Percentiles rank a stretch among this genome's conserved stretches.
phyloP scores from a whole-genome alignment of 1,140 invertebrate genomes.

The Drosophila takahashii region DNA sequence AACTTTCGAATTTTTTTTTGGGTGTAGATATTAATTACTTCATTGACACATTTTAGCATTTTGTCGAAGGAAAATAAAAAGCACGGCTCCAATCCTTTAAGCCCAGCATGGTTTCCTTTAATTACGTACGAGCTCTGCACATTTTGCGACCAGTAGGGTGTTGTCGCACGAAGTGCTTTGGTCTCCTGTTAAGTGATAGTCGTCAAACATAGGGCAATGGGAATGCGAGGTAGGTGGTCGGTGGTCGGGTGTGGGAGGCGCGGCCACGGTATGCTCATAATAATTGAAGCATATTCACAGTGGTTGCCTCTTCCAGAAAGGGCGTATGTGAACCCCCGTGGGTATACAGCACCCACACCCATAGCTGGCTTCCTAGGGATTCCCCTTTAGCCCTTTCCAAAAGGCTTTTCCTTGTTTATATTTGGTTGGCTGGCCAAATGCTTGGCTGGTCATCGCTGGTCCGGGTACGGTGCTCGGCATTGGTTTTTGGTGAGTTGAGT shows the following conservation, averaged over 20 bases:
- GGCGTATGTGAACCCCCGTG: constrained; percentile 39
- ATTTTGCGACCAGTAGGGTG: constrained; percentile 19
- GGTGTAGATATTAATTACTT: neutral
- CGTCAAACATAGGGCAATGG: constrained; percentile 21
- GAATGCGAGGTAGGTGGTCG: neutral
- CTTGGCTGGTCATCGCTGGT: constrained; percentile 48
- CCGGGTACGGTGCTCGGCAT: constrained; percentile 1
- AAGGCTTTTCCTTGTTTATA: constrained; percentile 64
- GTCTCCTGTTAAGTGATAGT: constrained; percentile 53
- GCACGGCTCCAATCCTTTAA: constrained; percentile 1
- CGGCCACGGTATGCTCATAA: constrained; percentile 56
- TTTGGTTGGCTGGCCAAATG: constrained; percentile 77
- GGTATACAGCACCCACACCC: constrained; percentile 16
- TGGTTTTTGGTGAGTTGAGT: constrained; percentile 4
- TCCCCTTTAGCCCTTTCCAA: constrained; percentile 5
- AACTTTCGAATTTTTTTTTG: too few relatives aligned
- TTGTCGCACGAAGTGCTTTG: constrained; percentile 11
- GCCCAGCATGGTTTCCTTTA: constrained; percentile 65
- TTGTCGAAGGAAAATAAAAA: neutral
- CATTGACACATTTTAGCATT: neutral
- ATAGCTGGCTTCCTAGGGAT: neutral
- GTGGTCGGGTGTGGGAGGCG: constrained; percentile 14
- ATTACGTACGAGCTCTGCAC: constrained; percentile 46
- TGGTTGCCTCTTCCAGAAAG: constrained; percentile 24
- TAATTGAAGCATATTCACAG: constrained; percentile 77